Evolutionary conservation across 2,113 vertebrate species (phyloP), one percentile per base, ranked within the genome.

Genomic region (Recurvirostra avosetta): DNA sequence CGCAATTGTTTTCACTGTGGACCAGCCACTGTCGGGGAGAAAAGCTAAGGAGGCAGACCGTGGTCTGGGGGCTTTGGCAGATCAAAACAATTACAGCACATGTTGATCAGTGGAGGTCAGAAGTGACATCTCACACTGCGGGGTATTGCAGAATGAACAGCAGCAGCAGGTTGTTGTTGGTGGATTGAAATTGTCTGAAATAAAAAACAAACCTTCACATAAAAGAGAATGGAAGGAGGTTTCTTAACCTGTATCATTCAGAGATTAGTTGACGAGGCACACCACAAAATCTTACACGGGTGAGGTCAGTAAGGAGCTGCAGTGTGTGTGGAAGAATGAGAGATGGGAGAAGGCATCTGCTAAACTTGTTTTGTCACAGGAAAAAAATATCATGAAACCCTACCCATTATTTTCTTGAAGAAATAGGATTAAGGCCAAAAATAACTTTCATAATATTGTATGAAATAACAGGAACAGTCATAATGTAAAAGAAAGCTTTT

Each of bases 391-490:
- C 23, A 30, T 47, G 34, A 80, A 94, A 86, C 5, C 19, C 29
- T 72, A 59, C 53, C 34, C 7, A 0, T 72, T 29, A 40, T 88
- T 92, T 92, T 82, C 40, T 36, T 90, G 43, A 55, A 87, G 59
- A 89, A 87, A 68, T 15, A 61, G 29, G 66, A 93, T 68, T 89
- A 94, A 84, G 66, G 83, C 8, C 8, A 62, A 94, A 92, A 95
- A 70, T 65, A 92, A 68, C 80, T 56, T 72, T 66, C 75, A 66
- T 61, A 79, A 65, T 53, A 71, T 86, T 56, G 23, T 15, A 61
- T 3, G 4, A 73, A 93, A 71, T 63, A 90, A 71, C 66, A 65
- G 53, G 62, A 88, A 79, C 26, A 79, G 70, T 86, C 66, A 86
- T 66, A 73, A 79, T 25, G 5, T 62, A 25, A 86, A 88, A 72